These are phyloP conservation scores for Ennomos erosarius DNA, from an alignment of 2,888 invertebrate genomes.

Conservation along the genomic window DNA sequence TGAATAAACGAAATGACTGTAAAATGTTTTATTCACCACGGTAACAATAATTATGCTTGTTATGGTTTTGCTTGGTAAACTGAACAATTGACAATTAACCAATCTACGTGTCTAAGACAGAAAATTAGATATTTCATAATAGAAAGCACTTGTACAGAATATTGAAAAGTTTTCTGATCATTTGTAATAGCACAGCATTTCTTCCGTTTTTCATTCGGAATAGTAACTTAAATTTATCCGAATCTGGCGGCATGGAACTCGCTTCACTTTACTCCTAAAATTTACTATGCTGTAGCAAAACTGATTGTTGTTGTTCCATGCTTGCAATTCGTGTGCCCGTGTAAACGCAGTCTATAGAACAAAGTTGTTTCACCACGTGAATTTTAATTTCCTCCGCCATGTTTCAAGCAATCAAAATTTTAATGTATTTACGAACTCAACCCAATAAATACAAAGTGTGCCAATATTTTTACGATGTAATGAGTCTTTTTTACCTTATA, in stretches of 20 bases:
- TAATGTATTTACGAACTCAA: constrained; percentile 15
- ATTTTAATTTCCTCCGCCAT: constrained; percentile 46
- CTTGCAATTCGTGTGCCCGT: constrained; percentile 44
- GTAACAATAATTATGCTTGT: too few relatives aligned
- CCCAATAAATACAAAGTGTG: constrained; percentile 28
- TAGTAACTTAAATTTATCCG: constrained; percentile 1
- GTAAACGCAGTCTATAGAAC: constrained; percentile 43
- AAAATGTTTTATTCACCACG: constrained; percentile 46
- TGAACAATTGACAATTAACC: too few relatives aligned
- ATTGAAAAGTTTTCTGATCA: too few relatives aligned
- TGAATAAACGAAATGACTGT: constrained; percentile 46
- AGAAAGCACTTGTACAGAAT: too few relatives aligned
- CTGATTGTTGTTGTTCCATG: constrained; percentile 39
- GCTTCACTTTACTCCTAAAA: constrained; percentile 8
- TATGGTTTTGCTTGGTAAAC: too few relatives aligned
- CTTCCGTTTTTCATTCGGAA: constrained; percentile 4
- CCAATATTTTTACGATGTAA: constrained; percentile 23
- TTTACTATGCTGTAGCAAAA: constrained; percentile 18
- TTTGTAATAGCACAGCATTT: background rate
- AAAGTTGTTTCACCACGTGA: constrained; percentile 44
- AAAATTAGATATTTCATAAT: too few relatives aligned
- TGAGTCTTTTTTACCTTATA: constrained; percentile 18
- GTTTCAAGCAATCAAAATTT: constrained; percentile 48
- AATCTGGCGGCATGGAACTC: constrained; percentile 8
- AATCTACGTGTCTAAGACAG: too few relatives aligned